Evolutionary conservation across 2,888 invertebrate species (phyloP), one percentile per base, ranked within the genome.

Genomic region (Caradrina kadenii): DNA sequence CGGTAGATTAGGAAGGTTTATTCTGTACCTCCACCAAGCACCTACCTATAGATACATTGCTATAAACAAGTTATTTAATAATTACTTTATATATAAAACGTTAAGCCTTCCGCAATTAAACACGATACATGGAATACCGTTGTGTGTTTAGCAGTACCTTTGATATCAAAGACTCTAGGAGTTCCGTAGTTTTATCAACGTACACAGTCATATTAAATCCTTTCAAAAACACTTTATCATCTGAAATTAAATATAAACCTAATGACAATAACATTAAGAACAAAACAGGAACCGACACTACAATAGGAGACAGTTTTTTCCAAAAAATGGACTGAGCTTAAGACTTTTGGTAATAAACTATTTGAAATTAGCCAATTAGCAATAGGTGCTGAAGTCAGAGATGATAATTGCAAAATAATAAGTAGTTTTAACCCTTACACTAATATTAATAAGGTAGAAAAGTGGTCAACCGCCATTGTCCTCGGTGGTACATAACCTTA

Each of bases 41-140:
- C 39, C 73, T 48, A 8, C 1, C 35, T 35, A 35, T 35, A 35
- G 35, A 8, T 35, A 58, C 52, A 15, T 19, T 19, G 69, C 13
- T 45, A 49, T 48, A 56, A 63, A 60, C 56, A 49, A 73, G 73
- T 65, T 75, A 52, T 50, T 71, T 35, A 74, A 66, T 73, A 75
- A 76, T 73, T 76, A 54, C 56, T 21, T 50, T 26, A 62, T 26
- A 45, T 54, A 70, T 58, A 65, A 72, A 65, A 54, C 26, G 19
- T 22, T 52, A 65, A 75, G 49, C 79, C 61, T 73, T 79, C 79
- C 62, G 54, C 61, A 67, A 73, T 54, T 62, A 63, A 50, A 48
- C 59, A 53, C 22, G 48, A 50, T 53, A 64, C 50, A 68, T 61
- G 17, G 45, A 22, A 39, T 31, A 56, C 55, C 39, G 59, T 61